These are phyloP conservation scores for Fopius arisanus DNA, from an alignment of 1,140 invertebrate species.

Conservation along the genomic window DNA sequence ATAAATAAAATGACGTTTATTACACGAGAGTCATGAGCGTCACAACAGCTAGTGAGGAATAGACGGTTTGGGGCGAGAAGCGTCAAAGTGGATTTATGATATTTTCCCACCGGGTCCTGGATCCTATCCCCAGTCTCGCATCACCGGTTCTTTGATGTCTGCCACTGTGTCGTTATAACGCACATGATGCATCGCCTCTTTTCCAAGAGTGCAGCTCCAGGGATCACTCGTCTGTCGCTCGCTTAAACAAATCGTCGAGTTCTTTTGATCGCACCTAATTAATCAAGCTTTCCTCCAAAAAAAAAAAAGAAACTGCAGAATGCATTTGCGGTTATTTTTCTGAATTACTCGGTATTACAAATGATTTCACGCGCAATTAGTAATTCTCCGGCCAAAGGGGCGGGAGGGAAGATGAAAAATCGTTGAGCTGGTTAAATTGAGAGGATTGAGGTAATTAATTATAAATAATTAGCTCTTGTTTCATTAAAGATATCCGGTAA, in stretches of 20 bases:
- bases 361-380: slow-evolving; percentile 3
- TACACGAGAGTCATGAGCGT: slow-evolving; percentile 36
- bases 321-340: neutral
- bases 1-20: slow-evolving; percentile 42
- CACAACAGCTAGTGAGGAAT: slow-evolving; percentile 28
- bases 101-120: slow-evolving; percentile 32
- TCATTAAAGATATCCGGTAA: slow-evolving; percentile 53
- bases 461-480: slow-evolving; percentile 57
- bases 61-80: slow-evolving; percentile 25
- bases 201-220: slow-evolving; percentile 20
- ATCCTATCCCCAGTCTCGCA: neutral
- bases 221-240: slow-evolving; percentile 16
- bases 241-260: slow-evolving; percentile 39
- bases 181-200: slow-evolving; percentile 28
- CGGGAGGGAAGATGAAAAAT: slow-evolving; percentile 32
- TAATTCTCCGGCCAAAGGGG: slow-evolving; percentile 1
- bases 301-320: no score
- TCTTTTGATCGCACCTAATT: slow-evolving; percentile 37
- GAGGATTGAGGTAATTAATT: slow-evolving; percentile 50
- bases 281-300: slow-evolving; percentile 25
- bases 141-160: slow-evolving; percentile 32
- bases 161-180: slow-evolving; percentile 19
- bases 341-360: neutral
- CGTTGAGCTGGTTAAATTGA: neutral
- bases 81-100: slow-evolving; percentile 43